Conservation (phyloP, 1,140 invertebrate genomes). For the Panonychus citri region DNA sequence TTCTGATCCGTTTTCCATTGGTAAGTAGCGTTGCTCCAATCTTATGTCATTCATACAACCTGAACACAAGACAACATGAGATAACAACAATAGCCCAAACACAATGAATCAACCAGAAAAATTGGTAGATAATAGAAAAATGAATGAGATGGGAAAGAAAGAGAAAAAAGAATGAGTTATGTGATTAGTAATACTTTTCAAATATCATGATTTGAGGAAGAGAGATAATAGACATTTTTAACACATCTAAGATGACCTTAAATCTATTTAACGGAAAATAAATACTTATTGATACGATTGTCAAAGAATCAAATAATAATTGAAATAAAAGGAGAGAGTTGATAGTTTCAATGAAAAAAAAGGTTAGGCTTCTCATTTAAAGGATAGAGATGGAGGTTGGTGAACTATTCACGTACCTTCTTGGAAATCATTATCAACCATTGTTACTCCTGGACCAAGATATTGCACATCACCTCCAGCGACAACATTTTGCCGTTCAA, state of each 20-base stretch:
- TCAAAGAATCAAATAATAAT: neutral
- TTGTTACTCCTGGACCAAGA: slow-evolving; percentile 44
- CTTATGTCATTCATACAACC: slow-evolving; percentile 61
- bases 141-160: neutral
- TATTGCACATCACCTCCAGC: slow-evolving; percentile 85
- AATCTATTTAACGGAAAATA: no score
- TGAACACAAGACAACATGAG: slow-evolving; percentile 17
- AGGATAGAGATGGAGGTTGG: neutral
- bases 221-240: no score
- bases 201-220: neutral
- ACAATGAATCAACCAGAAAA: neutral
- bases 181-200: neutral
- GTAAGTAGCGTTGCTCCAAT: slow-evolving; percentile 71
- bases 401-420: slow-evolving; percentile 57
- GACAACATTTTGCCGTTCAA: slow-evolving; percentile 81
- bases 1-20: slow-evolving; percentile 78
- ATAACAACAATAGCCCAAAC: neutral
- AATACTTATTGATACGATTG: no score
- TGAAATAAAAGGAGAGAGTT: neutral
- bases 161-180: neutral
- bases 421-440: slow-evolving; percentile 83
- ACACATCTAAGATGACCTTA: no score
- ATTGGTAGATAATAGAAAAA: neutral
- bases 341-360: neutral
- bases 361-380: neutral